A percentile compares a stretch with the other conserved stretches of the same genome.
Evolutionary conservation across 2,888 invertebrate genomes (phyloP).

Genomic region (Microctonus brassicae): DNA sequence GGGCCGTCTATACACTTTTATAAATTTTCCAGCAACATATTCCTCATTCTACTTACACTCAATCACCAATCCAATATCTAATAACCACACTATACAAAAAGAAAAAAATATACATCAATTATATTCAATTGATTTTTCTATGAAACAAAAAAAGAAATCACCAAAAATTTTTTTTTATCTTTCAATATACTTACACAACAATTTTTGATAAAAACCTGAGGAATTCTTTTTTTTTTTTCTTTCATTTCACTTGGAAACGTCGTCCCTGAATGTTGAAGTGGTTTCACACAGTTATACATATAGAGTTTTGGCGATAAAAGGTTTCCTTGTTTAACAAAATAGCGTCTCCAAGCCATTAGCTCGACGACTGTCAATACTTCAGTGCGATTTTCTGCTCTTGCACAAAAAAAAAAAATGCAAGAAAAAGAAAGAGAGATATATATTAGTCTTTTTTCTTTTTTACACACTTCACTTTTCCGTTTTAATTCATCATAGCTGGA

Average conservation of each 20-base stretch:
- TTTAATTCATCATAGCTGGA: no score
- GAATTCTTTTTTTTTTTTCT: slow-evolving; percentile 23
- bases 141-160: no score
- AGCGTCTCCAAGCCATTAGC: slow-evolving; percentile 67
- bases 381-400: slow-evolving; percentile 61
- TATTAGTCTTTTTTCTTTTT: neutral
- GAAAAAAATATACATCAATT: no score
- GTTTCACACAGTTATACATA: slow-evolving; percentile 42
- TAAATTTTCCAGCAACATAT: no score
- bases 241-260: slow-evolving; percentile 48
- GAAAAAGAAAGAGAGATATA: neutral
- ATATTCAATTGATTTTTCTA: no score
- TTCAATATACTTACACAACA: no score
- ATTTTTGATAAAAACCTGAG: no score
- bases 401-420: slow-evolving; percentile 32
- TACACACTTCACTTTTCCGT: neutral
- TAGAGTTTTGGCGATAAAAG: slow-evolving; percentile 69
- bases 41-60: no score
- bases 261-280: slow-evolving; percentile 50
- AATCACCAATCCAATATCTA: no score
- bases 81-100: no score
- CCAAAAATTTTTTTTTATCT: slow-evolving; percentile 18
- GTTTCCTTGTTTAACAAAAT: slow-evolving; percentile 69
- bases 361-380: slow-evolving; percentile 61
- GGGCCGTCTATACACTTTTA: slow-evolving; percentile 50